These are phyloP conservation scores for Ophion ellenae DNA, from an alignment of 2,888 invertebrate genomes.

Conservation along the genomic window DNA sequence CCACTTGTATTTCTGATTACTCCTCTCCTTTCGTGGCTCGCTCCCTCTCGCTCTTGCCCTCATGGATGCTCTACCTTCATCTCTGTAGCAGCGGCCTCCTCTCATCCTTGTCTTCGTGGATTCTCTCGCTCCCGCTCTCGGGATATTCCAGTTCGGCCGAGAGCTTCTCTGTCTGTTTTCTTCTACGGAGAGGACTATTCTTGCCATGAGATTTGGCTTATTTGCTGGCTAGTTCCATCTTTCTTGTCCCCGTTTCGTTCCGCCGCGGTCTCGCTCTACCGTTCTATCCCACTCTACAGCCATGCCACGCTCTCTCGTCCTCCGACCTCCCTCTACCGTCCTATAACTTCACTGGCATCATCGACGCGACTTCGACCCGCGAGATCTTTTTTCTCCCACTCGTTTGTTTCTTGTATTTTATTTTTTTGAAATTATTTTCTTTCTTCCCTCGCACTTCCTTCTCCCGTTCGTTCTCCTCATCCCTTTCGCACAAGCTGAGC, in stretches of 20 bases:
- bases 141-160: conserved; percentile 8
- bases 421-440: conserved; percentile 59
- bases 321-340: conserved; percentile 34
- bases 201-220: conserved; percentile 41
- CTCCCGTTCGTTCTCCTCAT: conserved; percentile 31
- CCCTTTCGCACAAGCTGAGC: conserved; percentile 61
- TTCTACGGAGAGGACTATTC: conserved; percentile 47
- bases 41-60: conserved; percentile 40
- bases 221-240: conserved; percentile 36
- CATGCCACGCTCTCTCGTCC: conserved; percentile 33
- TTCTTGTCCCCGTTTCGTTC: conserved; percentile 36
- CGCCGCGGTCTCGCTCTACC: conserved; percentile 40
- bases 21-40: conserved; percentile 1
- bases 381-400: conserved; percentile 59
- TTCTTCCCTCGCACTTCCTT: conserved; percentile 37
- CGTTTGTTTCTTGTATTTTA: conserved; percentile 63
- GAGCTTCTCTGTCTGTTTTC: conserved; percentile 12
- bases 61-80: neutral
- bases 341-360: conserved; percentile 47
- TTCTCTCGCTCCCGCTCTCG: conserved; percentile 18
- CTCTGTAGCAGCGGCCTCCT: neutral
- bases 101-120: neutral
- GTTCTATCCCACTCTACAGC: neutral
- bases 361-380: conserved; percentile 67
- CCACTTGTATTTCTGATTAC: neutral